Evolutionary conservation across 2,113 vertebrate species (phyloP).

Genomic region (Choloepus hoffmanni): DNA sequence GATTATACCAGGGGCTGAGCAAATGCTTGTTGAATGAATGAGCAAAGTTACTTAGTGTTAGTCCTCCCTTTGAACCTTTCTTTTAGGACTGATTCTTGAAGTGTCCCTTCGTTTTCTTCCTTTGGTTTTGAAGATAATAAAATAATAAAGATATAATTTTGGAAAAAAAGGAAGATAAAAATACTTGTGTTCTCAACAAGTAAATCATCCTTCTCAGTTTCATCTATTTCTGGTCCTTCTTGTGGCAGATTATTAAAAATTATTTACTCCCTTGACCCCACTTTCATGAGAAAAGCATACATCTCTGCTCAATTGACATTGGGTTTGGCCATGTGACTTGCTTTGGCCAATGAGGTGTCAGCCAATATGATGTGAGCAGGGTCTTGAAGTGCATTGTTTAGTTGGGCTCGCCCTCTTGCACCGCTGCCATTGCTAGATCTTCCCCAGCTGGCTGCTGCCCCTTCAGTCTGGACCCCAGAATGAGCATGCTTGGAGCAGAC

Average conservation of each 20-base stretch:
- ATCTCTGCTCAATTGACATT: neutral
- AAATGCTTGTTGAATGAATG: neutral
- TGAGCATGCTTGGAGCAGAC: neutral
- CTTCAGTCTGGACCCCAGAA: neutral
- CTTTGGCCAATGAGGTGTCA: neutral
- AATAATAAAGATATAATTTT: neutral
- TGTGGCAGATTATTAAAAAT: neutral
- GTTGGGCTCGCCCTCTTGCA: neutral
- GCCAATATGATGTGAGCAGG: neutral
- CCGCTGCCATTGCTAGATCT: neutral
- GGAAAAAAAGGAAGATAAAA: constrained; percentile 26
- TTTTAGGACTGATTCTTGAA: neutral
- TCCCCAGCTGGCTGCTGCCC: neutral
- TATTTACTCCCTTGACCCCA: neutral
- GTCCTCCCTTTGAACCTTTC: neutral
- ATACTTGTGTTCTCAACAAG: neutral
- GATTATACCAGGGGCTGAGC: neutral
- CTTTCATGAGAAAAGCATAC: neutral
- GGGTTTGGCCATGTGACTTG: neutral
- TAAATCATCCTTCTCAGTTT: neutral
- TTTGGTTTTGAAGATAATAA: neutral
- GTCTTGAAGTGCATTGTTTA: neutral
- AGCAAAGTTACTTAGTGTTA: neutral
- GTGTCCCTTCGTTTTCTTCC: neutral
- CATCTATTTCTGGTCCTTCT: neutral